These are phyloP conservation scores for Tetraodon nigroviridis DNA, from an alignment of 2,113 vertebrate species.

Conservation along the genomic window DNA sequence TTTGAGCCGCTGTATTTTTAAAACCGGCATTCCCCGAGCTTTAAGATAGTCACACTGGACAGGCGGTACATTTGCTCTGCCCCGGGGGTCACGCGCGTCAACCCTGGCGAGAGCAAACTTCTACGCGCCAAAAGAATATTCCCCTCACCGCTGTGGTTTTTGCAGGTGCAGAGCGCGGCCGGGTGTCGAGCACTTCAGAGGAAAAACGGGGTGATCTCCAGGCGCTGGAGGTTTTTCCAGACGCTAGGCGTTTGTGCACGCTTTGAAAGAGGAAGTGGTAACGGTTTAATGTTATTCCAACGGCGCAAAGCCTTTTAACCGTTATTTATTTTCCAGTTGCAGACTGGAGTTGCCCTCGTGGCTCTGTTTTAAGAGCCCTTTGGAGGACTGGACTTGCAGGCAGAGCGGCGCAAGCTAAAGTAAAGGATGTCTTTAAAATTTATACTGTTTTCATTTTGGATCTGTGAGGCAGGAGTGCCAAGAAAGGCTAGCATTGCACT, in stretches of 20 bases:
- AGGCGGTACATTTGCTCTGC: neutral
- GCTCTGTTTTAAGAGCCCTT: slow-evolving; percentile 14
- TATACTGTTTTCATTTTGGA: slow-evolving; percentile 18
- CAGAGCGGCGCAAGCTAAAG: slow-evolving; percentile 4
- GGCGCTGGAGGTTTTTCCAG: slow-evolving; percentile 9
- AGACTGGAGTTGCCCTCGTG: slow-evolving; percentile 28
- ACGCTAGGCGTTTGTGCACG: slow-evolving; percentile 14
- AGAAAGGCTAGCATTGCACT: slow-evolving; percentile 1
- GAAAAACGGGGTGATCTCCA: slow-evolving; percentile 7
- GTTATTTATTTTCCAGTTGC: slow-evolving; percentile 49
- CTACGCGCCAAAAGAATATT: neutral
- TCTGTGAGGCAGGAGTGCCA: slow-evolving; percentile 19
- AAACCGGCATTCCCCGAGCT: slow-evolving; percentile 16
- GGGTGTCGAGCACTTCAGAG: slow-evolving; percentile 40
- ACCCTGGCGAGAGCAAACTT: neutral
- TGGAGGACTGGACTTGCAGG: slow-evolving; percentile 4
- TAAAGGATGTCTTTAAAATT: slow-evolving; percentile 2
- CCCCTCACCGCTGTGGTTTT: slow-evolving; percentile 8
- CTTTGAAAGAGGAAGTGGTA: slow-evolving; percentile 46
- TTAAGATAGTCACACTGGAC: slow-evolving; percentile 23
- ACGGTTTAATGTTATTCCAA: slow-evolving; percentile 57
- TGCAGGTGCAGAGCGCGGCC: slow-evolving; percentile 15
- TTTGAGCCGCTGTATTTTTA: slow-evolving; percentile 35
- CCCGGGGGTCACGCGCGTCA: neutral
- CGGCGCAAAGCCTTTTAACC: slow-evolving; percentile 46